Base-by-base conservation (phyloP, 2,888 invertebrate species). In the Camponotus fellah region DNA sequence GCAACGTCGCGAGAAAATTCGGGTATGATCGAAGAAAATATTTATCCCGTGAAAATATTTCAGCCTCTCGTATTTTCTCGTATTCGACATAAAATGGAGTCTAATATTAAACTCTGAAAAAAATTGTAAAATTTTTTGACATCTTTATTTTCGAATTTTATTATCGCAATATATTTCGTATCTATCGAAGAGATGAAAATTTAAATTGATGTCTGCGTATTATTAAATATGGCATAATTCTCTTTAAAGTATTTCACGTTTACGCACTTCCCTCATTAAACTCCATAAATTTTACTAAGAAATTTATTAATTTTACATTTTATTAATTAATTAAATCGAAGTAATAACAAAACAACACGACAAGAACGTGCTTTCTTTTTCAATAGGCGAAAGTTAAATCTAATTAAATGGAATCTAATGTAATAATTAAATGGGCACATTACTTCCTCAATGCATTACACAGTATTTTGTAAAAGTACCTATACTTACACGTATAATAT, bases 1-100 rank as follows among this genome's bases (percentile, higher is more conserved):
- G 64, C 49, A 75, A 64, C 21, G 32, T 46, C 32, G 49, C 26
- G 37, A 17, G 75, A 75, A 75, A 49, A 75, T 75, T 75, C 14
- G 49, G 64, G 21, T 64, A 34, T 9, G 77, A 43, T 40, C 10
- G 40, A 56, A 65, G 21, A 56, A 40, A 64, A 37, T 62, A 26
- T 21, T 17, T 49, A 56, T 14, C 37, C 53, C 4, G 17, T n/a
- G 12, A 12, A 26, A 26, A 26, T 26, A 71, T 53, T 53, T 49
- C 12, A 5, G 53, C 14, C 5, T 12, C 34, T 12, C 34, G 34
- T 8, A n/a, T 34, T 21, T 76, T 49, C 17, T 34, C 17, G 32
- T 14, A 64, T 53, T 9, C 9, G 26, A 64, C 34, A 8, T 76
- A 84, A 64, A 76, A 60, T 26, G 2, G 2, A 6, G 3, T 14